Conservation (phyloP, 2,888 invertebrate genomes). For the Calephelis perditalis region DNA sequence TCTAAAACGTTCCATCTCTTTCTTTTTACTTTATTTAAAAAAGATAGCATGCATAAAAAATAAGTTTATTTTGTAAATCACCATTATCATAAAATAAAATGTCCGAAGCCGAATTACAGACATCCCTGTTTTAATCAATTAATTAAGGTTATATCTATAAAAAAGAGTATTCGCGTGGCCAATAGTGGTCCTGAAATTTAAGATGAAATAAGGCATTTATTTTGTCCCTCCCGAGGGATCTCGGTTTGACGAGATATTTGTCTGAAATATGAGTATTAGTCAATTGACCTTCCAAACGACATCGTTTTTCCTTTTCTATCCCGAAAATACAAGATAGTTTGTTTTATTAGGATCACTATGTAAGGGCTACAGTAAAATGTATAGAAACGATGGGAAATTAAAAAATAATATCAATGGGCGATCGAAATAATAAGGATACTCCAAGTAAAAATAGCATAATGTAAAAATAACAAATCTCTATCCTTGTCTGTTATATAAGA, state of each 20-base stretch:
- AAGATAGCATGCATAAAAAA: too few species aligned
- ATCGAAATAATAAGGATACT: too few species aligned
- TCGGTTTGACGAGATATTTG: slow-evolving; percentile 7
- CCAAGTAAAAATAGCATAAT: too few species aligned
- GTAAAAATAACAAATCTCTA: too few species aligned
- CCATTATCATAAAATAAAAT: too few species aligned
- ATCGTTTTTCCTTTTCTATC: slow-evolving; percentile 7
- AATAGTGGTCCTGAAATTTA: neutral
- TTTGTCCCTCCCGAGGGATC: neutral
- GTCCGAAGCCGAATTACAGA: too few species aligned
- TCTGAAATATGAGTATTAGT: slow-evolving; percentile 10
- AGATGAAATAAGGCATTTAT: slow-evolving; percentile 6
- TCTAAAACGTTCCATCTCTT: too few species aligned
- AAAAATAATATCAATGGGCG: neutral
- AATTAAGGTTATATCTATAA: neutral
- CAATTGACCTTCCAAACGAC: slow-evolving; percentile 10
- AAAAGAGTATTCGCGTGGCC: neutral
- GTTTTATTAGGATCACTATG: slow-evolving; percentile 9
- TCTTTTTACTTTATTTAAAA: too few species aligned
- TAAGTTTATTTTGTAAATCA: too few species aligned
- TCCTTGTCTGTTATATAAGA: too few species aligned
- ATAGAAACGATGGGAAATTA: neutral
- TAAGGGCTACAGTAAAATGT: neutral
- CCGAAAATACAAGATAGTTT: slow-evolving; percentile 7
- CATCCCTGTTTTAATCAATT: too few species aligned